Evolutionary conservation across 2,888 invertebrate species (phyloP).

Genomic region (Globia sparganii): DNA sequence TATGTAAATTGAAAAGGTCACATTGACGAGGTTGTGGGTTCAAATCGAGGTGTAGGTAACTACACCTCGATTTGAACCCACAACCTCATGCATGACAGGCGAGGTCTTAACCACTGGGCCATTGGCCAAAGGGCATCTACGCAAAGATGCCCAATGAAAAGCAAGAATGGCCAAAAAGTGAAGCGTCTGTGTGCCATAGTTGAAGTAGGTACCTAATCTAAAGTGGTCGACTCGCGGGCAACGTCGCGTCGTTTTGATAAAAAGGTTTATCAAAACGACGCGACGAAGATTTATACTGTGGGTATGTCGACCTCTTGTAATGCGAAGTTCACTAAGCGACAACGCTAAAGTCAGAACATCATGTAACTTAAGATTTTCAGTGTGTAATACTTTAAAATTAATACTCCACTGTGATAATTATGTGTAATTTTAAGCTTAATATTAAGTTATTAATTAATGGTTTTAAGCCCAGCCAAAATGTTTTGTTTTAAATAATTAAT

Average conservation of each 20-base stretch:
- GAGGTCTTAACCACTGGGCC: not conserved
- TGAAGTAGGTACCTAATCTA: not conserved
- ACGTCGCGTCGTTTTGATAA: not conserved
- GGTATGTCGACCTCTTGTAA: not conserved
- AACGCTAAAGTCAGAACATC: not conserved
- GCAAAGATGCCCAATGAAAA: not conserved
- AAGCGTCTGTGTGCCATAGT: not conserved
- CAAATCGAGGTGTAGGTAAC: too few species aligned
- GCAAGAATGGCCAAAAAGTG: not conserved
- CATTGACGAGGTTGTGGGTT: too few species aligned
- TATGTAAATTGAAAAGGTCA: not conserved
- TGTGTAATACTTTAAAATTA: not conserved
- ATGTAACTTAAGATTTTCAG: not conserved
- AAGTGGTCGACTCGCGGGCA: not conserved
- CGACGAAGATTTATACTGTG: too few species aligned
- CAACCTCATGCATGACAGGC: not conserved
- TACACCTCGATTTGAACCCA: not conserved
- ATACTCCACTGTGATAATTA: constrained; percentile 28
- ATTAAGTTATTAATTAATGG: not conserved
- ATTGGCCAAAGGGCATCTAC: not conserved
- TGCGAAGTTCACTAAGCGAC: not conserved
- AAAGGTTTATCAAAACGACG: too few species aligned
- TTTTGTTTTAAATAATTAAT: not conserved
- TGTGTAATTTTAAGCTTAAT: constrained; percentile 18
- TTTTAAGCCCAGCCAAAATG: not conserved